Base-by-base conservation (phyloP, 2,888 invertebrate genomes). In the Gastrophysa polygoni region DNA sequence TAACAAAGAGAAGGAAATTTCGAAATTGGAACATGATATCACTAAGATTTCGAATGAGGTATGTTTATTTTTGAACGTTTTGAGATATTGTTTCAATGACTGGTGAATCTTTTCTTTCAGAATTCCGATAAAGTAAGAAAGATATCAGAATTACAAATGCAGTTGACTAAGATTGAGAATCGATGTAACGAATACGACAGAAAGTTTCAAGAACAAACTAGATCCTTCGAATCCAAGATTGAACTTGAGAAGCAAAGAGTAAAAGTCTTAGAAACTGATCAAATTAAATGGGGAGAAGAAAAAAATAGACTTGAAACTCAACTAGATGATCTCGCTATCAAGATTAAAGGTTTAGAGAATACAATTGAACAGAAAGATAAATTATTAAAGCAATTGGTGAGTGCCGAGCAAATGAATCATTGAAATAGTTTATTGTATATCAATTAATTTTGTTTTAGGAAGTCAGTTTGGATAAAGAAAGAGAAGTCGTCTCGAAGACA, bases 311-410 rank as follows among this genome's bases (percentile, higher is more conserved):
- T 83, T 73, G 73, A 71, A 50, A 62, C 73, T 16, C 79, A 87
- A 79, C 83, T 87, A 72, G 83, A 82, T 54, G 84, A 86, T 63
- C 82, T 85, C 66, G 87, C 88, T 70, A 83, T 81, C 66, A 91
- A 86, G 82, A 85, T 85, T 69, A 85, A 84, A 75, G 84, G 82
- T 67, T 84, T 83, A 80, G 88, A 87, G 79, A 85, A 83, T 61
- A 85, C 83, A 60, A 82, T 87, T 76, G 82, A 84, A 59, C 84
- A 84, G 34, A 88, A 88, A 83, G 85, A 86, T 70, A 83, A 82
- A 73, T 84, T 86, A 77, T 85, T 89, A 68, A 85, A 87, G 72
- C 86, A 86, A 81, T 81, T 88, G 85, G 88, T 88, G 85, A 48
- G 52, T 74, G 38, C 61, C 48, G 48, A 54, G 60, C 34, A 18